Conservation (phyloP, 2,797 vertebrate genomes). For the Bradypodion pumilum region DNA sequence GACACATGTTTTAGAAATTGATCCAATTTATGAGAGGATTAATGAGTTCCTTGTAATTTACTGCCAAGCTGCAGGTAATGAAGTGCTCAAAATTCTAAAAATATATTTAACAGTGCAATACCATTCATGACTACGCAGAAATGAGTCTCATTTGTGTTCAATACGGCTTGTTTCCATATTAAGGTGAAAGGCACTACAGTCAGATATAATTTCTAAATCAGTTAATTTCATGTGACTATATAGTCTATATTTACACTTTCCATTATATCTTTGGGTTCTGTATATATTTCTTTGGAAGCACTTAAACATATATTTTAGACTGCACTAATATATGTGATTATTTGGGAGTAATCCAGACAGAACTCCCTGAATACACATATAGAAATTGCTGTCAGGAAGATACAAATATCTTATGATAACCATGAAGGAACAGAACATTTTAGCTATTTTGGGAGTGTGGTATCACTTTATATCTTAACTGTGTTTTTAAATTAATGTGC, state of each 20-base stretch:
- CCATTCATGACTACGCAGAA: not conserved
- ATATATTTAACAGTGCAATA: not conserved
- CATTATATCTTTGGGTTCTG: constrained; percentile 10
- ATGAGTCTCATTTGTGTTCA: not conserved
- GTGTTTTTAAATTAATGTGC: too few species aligned
- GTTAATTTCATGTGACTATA: not conserved
- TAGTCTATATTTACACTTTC: constrained; percentile 17
- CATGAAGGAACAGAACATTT: too few species aligned
- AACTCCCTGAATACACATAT: too few species aligned
- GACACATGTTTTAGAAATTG: constrained; percentile 5
- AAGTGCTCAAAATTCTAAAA: not conserved
- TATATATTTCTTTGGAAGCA: constrained; percentile 3
- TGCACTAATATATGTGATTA: too few species aligned
- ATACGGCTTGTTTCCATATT: not conserved
- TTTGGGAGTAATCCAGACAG: not conserved
- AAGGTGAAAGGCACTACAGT: not conserved
- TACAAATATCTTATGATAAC: too few species aligned
- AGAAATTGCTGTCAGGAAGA: too few species aligned
- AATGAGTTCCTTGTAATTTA: not conserved
- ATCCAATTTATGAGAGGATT: not conserved
- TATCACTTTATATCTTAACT: too few species aligned
- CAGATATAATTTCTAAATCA: not conserved
- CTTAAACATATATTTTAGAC: constrained; percentile 24
- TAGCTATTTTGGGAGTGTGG: too few species aligned
- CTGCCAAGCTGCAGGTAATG: not conserved